Percentiles rank a stretch among this genome's conserved stretches.
Conservation (phyloP, 2,888 invertebrate genomes). For the Resseliella maxima region DNA sequence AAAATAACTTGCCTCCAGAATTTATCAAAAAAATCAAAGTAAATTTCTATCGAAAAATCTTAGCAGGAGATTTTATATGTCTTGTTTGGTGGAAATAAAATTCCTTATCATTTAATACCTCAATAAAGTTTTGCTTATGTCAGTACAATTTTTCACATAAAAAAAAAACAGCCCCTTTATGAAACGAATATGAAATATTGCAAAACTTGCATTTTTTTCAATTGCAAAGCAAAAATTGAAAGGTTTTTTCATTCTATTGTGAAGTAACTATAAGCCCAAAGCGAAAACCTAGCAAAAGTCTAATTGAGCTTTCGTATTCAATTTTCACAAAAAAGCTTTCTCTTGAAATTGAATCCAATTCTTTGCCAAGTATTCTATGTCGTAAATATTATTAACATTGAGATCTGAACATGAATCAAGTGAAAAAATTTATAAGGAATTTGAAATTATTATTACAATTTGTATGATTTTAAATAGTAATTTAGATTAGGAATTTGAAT, state of each 20-base stretch:
- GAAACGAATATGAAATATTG: not conserved
- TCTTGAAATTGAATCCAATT: too few species aligned
- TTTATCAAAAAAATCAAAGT: slow-evolving; percentile 3
- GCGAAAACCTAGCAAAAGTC: not conserved
- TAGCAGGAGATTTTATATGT: not conserved
- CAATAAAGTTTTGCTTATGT: not conserved
- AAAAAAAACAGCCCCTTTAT: not conserved
- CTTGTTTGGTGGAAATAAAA: not conserved
- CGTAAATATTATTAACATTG: too few species aligned
- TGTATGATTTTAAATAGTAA: not conserved
- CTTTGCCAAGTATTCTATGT: too few species aligned
- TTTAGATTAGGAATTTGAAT: not conserved
- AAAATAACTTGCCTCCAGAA: not conserved
- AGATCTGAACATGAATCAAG: too few species aligned
- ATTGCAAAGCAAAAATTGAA: not conserved
- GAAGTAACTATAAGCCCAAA: not conserved
- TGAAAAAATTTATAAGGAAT: too few species aligned
- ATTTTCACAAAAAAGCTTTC: not conserved
- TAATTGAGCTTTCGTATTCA: not conserved
- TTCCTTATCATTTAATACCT: slow-evolving; percentile 8
- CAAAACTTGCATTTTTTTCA: not conserved
- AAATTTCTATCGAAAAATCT: not conserved
- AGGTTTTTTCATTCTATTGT: not conserved
- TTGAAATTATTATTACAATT: not conserved
- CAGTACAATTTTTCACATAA: not conserved